A percentile compares a stretch with the other conserved stretches of the same genome.
Conservation (phyloP, 2,888 invertebrate species). For the Meta bourneti region DNA sequence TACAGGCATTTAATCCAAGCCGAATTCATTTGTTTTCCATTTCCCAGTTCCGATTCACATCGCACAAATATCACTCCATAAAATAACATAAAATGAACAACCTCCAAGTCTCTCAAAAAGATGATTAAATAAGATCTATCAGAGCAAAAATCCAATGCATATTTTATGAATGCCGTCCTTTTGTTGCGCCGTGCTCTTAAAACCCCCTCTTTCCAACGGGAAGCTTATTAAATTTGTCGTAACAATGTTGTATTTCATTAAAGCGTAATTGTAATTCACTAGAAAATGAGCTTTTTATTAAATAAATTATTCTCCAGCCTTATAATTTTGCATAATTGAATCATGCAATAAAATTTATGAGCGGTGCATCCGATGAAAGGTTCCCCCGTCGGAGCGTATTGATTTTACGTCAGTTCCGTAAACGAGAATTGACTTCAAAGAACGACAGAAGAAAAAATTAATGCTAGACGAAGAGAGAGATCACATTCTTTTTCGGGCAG, state of each 20-base stretch:
- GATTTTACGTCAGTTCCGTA: constrained; percentile 44
- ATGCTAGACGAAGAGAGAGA: neutral
- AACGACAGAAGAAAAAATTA: constrained; percentile 6
- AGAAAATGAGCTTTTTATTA: constrained; percentile 64
- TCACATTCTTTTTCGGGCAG: constrained; percentile 18
- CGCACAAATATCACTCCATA: no score
- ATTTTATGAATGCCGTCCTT: neutral
- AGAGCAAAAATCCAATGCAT: neutral
- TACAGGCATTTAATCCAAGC: neutral
- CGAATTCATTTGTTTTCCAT: no score
- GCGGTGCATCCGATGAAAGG: neutral
- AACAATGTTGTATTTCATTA: constrained; percentile 46
- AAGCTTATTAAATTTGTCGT: constrained; percentile 58
- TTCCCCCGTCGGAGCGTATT: neutral
- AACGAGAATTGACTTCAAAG: constrained; percentile 47
- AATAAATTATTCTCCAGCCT: constrained; percentile 55
- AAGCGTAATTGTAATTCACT: constrained; percentile 54
- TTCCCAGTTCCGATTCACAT: no score
- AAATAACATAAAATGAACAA: no score
- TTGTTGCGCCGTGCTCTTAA: neutral
- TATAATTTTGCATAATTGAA: constrained; percentile 63
- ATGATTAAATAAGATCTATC: constrained; percentile 1
- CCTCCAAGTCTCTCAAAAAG: neutral
- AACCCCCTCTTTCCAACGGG: neutral
- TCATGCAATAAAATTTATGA: constrained; percentile 14